Evolutionary conservation across 2,113 vertebrate species (phyloP).

Genomic region (Circaetus cinerascens): DNA sequence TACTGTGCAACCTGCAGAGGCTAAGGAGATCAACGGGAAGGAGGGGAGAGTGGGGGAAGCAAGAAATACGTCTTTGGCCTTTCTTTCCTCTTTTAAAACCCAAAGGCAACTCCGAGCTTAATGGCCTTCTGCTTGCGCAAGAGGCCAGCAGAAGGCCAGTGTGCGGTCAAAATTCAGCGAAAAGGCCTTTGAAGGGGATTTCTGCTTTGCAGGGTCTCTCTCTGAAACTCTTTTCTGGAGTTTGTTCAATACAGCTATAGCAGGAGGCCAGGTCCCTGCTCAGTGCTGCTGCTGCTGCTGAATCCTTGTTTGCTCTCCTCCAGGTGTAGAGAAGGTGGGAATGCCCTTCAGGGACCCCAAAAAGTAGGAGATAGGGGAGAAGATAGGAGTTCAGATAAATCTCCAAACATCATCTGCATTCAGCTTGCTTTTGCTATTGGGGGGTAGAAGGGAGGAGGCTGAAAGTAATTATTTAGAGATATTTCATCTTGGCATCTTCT

Average conservation of each 20-base stretch:
- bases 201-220: not conserved
- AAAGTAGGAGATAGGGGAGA: not conserved
- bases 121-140: not conserved
- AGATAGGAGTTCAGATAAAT: not conserved
- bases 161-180: accelerated
- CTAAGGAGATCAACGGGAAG: not conserved
- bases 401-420: not conserved
- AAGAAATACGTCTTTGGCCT: not conserved
- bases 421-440: not conserved
- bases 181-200: not conserved
- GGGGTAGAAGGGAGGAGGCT: not conserved
- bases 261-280: not conserved
- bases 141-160: not conserved
- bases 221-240: not conserved
- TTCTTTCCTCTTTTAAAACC: not conserved
- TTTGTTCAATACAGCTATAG: accelerated
- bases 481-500: not conserved
- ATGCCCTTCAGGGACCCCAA: not conserved
- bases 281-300: not conserved
- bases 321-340: not conserved
- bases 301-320: not conserved
- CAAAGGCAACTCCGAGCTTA: not conserved
- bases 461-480: not conserved
- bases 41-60: not conserved
- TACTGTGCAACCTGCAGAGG: not conserved